Conservation (phyloP, 2,888 invertebrate species). For the Dioctria linearis region DNA sequence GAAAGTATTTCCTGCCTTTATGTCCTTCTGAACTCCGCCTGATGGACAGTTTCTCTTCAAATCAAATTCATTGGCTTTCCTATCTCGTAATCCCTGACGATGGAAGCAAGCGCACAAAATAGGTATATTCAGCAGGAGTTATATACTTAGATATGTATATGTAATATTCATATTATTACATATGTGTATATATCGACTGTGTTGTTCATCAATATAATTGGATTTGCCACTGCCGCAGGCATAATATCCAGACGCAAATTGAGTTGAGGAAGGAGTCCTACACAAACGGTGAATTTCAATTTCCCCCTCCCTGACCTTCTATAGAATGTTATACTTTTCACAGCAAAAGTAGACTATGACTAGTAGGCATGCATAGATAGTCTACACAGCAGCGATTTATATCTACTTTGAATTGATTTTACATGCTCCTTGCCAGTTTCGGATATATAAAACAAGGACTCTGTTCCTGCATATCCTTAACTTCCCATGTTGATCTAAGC, state of each 20-base stretch:
- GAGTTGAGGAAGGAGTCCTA: conserved; percentile 33
- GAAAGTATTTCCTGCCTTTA: conserved; percentile 3
- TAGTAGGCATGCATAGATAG: too few species aligned
- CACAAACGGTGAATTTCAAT: conserved; percentile 45
- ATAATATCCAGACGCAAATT: conserved; percentile 48
- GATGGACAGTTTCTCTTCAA: conserved; percentile 38
- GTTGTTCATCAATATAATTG: conserved; percentile 49
- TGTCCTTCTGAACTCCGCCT: background rate
- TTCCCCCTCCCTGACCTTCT: conserved; percentile 31
- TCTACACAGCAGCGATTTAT: conserved; percentile 26
- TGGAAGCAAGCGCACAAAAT: background rate
- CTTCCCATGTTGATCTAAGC: conserved; percentile 26
- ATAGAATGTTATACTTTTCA: conserved; percentile 5
- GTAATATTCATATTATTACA: too few species aligned
- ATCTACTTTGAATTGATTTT: conserved; percentile 21
- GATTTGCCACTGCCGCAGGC: conserved; percentile 44
- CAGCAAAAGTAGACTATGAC: conserved; percentile 2
- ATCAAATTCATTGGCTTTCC: conserved; percentile 28
- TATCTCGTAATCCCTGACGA: background rate
- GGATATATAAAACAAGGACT: conserved; percentile 16
- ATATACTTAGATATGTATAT: background rate
- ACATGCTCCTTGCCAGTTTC: background rate
- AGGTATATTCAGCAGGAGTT: background rate
- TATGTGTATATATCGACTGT: background rate
- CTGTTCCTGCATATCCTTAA: conserved; percentile 23